Percentiles rank a stretch among this genome's conserved stretches.
Conservation (phyloP, 1,140 invertebrate genomes). For the Sarcophaga peregrina region DNA sequence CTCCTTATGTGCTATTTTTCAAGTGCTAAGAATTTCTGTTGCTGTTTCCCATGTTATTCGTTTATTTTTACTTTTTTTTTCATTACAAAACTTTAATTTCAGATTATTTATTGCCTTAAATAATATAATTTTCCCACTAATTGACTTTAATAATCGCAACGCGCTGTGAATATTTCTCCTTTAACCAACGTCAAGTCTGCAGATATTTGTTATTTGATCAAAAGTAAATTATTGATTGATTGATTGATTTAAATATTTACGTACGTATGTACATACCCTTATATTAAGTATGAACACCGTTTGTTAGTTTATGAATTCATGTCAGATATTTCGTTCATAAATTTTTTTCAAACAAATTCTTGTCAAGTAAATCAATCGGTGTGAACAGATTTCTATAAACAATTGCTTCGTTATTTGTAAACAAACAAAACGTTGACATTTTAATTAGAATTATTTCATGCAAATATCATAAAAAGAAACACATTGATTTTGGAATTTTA, state of each 20-base stretch:
- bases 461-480: constrained; percentile 26
- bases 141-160: constrained; percentile 33
- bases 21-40: too few species aligned
- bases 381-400: not conserved
- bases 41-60: too few species aligned
- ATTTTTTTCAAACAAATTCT: constrained; percentile 18
- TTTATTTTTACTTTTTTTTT: too few species aligned
- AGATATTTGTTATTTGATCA: not conserved
- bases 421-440: not conserved
- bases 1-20: too few species aligned
- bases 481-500: too few species aligned
- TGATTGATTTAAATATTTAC: not conserved
- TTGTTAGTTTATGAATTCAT: constrained; percentile 25
- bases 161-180: constrained; percentile 6
- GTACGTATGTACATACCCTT: not conserved
- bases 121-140: not conserved
- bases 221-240: not conserved
- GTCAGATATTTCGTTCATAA: constrained; percentile 29
- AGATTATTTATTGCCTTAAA: too few species aligned
- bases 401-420: not conserved
- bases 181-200: not conserved
- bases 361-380: constrained; percentile 34
- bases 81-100: too few species aligned
- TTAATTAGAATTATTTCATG: constrained; percentile 28
- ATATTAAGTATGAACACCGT: not conserved